phyloP scores from a whole-genome alignment of 2,888 invertebrate genomes.

The Timema podura region DNA sequence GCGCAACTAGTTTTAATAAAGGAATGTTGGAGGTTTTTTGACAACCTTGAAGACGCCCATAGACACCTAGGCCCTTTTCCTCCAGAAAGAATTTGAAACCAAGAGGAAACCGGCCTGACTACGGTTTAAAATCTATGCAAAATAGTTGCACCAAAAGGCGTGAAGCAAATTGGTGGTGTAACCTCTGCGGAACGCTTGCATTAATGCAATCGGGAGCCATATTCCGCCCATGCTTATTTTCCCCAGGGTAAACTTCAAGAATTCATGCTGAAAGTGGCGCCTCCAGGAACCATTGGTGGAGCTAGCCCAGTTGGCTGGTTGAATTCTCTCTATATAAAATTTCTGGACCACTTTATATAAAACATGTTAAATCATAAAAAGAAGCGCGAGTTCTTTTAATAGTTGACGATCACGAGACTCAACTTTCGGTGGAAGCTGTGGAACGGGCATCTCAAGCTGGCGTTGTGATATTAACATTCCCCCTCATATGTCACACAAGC shows the following conservation, averaged over 20 bases:
- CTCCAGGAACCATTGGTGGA: slow-evolving; percentile 38
- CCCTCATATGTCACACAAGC: slow-evolving; percentile 2
- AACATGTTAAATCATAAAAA: not conserved
- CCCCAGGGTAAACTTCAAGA: slow-evolving; percentile 39
- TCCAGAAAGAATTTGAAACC: slow-evolving; percentile 38
- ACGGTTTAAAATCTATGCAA: slow-evolving; percentile 42
- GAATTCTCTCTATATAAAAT: not conserved
- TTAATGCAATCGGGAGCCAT: slow-evolving; percentile 40
- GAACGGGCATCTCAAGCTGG: not conserved
- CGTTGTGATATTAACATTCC: slow-evolving; percentile 11
- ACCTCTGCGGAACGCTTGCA: slow-evolving; percentile 41
- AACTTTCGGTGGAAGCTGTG: not conserved
- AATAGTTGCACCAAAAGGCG: slow-evolving; percentile 40
- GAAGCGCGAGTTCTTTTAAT: not conserved
- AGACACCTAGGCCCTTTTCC: not conserved
- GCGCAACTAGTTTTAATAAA: slow-evolving; percentile 14
- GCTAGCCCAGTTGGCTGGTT: not conserved
- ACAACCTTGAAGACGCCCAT: not conserved
- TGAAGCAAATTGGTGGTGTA: slow-evolving; percentile 42
- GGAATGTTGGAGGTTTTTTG: not conserved
- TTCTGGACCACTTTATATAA: slow-evolving; percentile 3
- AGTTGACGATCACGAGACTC: not conserved
- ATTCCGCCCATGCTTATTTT: slow-evolving; percentile 42
- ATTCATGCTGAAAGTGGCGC: slow-evolving; percentile 40
- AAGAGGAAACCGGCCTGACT: slow-evolving; percentile 43